These are phyloP conservation scores for Cataglyphis rosenhaueri DNA, from an alignment of 2,888 invertebrate species.

Conservation along the genomic window DNA sequence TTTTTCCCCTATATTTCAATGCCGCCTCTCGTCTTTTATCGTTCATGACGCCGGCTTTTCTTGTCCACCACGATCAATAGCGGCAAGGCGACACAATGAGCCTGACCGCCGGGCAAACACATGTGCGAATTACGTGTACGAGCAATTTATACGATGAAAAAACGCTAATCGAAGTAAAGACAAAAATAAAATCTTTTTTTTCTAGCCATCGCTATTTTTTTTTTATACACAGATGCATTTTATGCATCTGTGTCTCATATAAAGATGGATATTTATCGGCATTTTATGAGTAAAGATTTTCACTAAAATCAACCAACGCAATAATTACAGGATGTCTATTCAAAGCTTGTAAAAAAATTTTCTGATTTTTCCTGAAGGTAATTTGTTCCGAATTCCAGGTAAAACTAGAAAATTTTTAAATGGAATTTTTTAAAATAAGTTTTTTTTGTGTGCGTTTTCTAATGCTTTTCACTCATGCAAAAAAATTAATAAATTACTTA, in stretches of 20 bases:
- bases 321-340: background rate
- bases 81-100: conserved; percentile 43
- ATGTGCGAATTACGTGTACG: conserved; percentile 9
- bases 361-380: too few species aligned
- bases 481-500: too few species aligned
- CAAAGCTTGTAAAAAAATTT: too few species aligned
- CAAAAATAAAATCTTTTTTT: background rate
- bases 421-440: too few species aligned
- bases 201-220: background rate
- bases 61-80: conserved; percentile 47
- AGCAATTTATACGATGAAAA: background rate
- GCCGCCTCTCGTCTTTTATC: conserved; percentile 30
- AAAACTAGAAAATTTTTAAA: too few species aligned
- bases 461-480: too few species aligned
- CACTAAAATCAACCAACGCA: background rate
- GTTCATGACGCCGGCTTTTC: conserved; percentile 36
- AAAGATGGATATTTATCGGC: background rate
- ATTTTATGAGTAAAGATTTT: background rate
- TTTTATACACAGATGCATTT: background rate
- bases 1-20: conserved; percentile 15
- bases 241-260: background rate
- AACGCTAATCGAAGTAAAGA: background rate
- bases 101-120: conserved; percentile 38
- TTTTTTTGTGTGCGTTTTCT: too few species aligned
- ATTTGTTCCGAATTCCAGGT: too few species aligned